Conservation (phyloP, 2,797 vertebrate genomes). For the Pseudochirops corinnae region DNA sequence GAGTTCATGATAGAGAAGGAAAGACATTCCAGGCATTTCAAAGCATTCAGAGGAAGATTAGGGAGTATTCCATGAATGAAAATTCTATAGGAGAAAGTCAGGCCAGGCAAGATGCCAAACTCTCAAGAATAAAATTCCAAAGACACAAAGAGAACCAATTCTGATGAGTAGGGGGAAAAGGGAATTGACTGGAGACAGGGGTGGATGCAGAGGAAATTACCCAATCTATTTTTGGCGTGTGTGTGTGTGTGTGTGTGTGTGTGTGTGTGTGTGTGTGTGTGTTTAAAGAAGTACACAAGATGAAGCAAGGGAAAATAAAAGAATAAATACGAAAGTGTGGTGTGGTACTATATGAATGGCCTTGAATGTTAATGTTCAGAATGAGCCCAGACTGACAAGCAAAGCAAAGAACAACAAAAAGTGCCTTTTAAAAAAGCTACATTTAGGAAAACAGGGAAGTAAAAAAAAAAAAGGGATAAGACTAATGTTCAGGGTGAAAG, state of each 20-base stretch:
- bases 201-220: neutral
- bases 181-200: neutral
- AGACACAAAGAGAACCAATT: neutral
- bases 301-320: neutral
- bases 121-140: neutral
- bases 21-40: neutral
- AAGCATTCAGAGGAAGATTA: neutral
- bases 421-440: too few relatives aligned
- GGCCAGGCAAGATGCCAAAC: neutral
- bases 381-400: neutral
- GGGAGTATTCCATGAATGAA: neutral
- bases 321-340: neutral
- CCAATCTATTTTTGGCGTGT: neutral
- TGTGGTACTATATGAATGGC: neutral
- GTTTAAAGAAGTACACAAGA: neutral
- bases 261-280: too few relatives aligned
- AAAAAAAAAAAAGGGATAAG: too few relatives aligned
- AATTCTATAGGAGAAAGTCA: neutral
- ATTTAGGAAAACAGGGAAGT: too few relatives aligned
- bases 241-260: too few relatives aligned
- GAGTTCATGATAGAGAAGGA: neutral
- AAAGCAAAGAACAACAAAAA: neutral
- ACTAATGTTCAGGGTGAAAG: too few relatives aligned
- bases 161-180: neutral
- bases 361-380: neutral